Conservation (phyloP, 2,888 invertebrate species). For the Dryobota labecula region DNA sequence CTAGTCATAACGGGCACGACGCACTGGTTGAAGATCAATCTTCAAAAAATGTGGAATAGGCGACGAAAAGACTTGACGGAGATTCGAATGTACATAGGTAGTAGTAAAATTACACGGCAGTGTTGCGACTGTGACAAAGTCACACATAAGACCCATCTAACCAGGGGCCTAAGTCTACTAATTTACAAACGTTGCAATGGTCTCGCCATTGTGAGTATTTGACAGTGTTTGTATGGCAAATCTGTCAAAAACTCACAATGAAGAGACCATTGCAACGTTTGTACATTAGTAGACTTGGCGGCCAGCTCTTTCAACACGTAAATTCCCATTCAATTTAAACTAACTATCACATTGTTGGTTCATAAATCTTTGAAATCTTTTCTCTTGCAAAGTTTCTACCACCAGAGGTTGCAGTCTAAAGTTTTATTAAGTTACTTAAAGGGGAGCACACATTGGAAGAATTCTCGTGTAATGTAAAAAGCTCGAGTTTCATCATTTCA, state of each 20-base stretch:
- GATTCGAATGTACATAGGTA: not conserved
- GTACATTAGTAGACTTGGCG: no score
- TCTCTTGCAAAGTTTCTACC: slow-evolving; percentile 65
- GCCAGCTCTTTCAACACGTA: slow-evolving; percentile 26
- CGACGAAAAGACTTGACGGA: no score
- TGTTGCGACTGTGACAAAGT: slow-evolving; percentile 8
- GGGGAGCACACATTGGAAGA: slow-evolving; percentile 59
- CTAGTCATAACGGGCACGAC: no score
- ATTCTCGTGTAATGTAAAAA: not conserved
- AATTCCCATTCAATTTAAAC: slow-evolving; percentile 68
- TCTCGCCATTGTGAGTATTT: no score
- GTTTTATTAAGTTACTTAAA: slow-evolving; percentile 80
- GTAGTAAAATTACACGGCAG: not conserved
- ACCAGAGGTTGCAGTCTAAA: slow-evolving; percentile 79
- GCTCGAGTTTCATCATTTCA: not conserved
- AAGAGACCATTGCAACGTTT: no score
- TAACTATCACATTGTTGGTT: slow-evolving; percentile 68
- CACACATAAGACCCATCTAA: not conserved
- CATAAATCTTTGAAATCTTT: slow-evolving; percentile 61
- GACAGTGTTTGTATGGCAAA: no score
- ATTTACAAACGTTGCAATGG: no score
- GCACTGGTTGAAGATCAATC: no score
- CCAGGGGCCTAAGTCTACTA: no score
- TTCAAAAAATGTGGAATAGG: no score
- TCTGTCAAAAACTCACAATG: no score